These are phyloP conservation scores for Notothenia coriiceps DNA, from an alignment of 2,113 vertebrate genomes.

Conservation along the genomic window DNA sequence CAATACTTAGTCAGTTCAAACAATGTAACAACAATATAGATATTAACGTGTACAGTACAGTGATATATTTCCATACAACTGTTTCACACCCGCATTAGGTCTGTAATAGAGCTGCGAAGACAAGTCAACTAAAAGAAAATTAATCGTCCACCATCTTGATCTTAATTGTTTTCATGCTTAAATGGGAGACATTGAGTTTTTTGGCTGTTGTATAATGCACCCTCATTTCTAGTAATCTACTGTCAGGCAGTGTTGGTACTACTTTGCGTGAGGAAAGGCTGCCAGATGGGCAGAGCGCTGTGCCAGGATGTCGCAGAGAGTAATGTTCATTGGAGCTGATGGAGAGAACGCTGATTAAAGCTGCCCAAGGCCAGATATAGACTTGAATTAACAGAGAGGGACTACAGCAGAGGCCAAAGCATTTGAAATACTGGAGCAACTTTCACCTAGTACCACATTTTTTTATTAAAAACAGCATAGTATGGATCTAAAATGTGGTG, in stretches of 20 bases:
- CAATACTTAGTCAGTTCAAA: neutral
- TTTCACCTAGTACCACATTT: neutral
- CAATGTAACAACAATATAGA: neutral
- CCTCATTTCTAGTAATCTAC: slow-evolving; percentile 35
- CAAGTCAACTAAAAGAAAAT: too few species aligned
- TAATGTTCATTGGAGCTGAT: slow-evolving; percentile 58
- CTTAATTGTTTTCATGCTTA: too few species aligned
- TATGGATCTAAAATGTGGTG: neutral
- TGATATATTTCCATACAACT: neutral
- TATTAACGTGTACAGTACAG: too few species aligned
- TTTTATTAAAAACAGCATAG: neutral
- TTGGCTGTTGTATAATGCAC: neutral
- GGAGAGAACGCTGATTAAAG: slow-evolving; percentile 47
- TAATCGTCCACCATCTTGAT: too few species aligned
- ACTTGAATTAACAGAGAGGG: slow-evolving; percentile 35
- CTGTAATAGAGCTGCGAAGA: neutral
- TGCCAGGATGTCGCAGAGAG: slow-evolving; percentile 49
- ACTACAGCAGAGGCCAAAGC: neutral
- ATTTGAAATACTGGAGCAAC: slow-evolving; percentile 12
- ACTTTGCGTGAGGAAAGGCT: slow-evolving; percentile 27
- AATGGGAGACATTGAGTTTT: too few species aligned
- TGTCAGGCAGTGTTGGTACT: slow-evolving; percentile 15
- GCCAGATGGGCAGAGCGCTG: slow-evolving; percentile 45
- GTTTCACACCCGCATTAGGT: neutral
- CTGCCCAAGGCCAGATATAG: slow-evolving; percentile 52